These are phyloP conservation scores for Anastrepha ludens DNA, from an alignment of 1,140 invertebrate genomes.

Conservation along the genomic window DNA sequence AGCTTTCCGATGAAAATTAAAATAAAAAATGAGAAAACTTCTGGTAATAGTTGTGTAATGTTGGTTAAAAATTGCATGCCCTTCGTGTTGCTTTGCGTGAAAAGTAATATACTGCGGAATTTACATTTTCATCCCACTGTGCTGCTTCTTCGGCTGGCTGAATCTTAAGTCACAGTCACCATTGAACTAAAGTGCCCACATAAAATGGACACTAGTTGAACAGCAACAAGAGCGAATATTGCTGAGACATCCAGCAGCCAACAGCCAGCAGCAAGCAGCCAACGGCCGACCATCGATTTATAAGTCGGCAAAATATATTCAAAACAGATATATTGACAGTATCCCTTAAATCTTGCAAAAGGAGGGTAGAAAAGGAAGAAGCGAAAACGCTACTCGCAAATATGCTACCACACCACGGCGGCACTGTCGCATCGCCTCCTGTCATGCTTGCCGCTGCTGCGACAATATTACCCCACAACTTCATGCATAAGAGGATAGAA, in stretches of 20 bases:
- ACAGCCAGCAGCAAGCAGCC: background rate
- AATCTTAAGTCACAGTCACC: conserved; percentile 1
- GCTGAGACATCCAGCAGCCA: background rate
- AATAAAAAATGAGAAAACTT: too few species aligned
- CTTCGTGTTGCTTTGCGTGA: too few species aligned
- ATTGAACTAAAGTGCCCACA: conserved; percentile 34
- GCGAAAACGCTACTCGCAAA: conserved; percentile 20
- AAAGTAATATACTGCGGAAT: background rate
- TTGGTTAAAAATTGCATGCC: too few species aligned
- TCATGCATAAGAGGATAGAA: conserved; percentile 22
- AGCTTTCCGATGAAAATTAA: too few species aligned
- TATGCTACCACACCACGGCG: conserved; percentile 46
- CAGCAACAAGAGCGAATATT: conserved; percentile 18
- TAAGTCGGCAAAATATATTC: conserved; percentile 58
- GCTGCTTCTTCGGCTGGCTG: background rate
- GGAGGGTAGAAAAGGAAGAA: conserved; percentile 54
- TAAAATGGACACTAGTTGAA: conserved; percentile 45
- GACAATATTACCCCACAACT: conserved; percentile 44
- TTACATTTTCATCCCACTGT: conserved; percentile 27
- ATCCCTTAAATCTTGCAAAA: conserved; percentile 58
- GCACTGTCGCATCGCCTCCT: conserved; percentile 50
- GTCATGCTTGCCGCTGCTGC: conserved; percentile 37
- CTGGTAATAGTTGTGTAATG: too few species aligned
- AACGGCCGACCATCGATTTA: conserved; percentile 54
- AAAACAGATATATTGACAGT: conserved; percentile 60